Evolutionary conservation across 2,113 vertebrate genomes (phyloP).

Genomic region (Myotis lucifugus): DNA sequence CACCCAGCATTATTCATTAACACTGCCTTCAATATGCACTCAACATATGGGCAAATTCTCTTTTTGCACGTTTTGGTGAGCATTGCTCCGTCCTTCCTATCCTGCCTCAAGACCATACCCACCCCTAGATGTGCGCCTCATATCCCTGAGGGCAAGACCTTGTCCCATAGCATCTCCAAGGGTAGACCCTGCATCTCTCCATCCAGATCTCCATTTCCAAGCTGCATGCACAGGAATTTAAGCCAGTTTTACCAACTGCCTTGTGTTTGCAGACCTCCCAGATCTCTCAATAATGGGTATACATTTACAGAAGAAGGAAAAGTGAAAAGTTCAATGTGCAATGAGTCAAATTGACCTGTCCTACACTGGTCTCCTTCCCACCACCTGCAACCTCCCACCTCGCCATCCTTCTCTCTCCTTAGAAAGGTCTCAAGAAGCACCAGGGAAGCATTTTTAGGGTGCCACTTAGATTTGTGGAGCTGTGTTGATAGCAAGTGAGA

Average conservation of each 20-base stretch:
- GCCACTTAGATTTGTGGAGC: not conserved
- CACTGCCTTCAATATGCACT: not conserved
- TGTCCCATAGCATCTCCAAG: not conserved
- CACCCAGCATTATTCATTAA: not conserved
- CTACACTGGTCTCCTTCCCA: not conserved
- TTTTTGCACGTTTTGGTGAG: not conserved
- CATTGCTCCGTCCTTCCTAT: not conserved
- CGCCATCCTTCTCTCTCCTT: conserved; percentile 8
- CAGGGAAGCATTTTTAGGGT: not conserved
- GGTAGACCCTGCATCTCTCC: not conserved
- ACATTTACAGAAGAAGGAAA: conserved; percentile 38
- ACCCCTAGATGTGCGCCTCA: not conserved
- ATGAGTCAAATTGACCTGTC: conserved; percentile 55
- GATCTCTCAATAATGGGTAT: conserved; percentile 32
- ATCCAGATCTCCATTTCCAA: not conserved
- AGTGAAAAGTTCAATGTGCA: conserved; percentile 38
- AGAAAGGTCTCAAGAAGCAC: conserved; percentile 21
- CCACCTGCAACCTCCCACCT: not conserved
- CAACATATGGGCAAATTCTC: not conserved
- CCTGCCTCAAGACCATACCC: not conserved
- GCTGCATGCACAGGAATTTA: not conserved
- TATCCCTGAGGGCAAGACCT: not conserved
- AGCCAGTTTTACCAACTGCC: not conserved
- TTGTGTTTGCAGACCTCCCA: not conserved
- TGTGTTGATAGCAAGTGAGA: not conserved